Percentiles rank a stretch among this genome's conserved stretches.
Conservation (phyloP, 2,888 invertebrate species). For the Aphelenchoides bicaudatus region DNA sequence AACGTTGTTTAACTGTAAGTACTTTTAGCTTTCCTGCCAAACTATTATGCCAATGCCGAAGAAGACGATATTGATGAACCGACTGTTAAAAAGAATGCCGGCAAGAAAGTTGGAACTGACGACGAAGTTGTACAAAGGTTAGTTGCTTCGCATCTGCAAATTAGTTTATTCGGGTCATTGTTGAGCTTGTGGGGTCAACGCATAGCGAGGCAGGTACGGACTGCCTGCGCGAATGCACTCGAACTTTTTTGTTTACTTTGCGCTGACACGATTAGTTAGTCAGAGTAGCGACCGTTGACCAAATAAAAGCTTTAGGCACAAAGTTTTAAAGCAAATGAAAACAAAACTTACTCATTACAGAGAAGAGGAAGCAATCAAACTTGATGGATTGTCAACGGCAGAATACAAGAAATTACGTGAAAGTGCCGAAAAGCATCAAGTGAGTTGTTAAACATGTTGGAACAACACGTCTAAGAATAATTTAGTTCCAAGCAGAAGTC, state of each 20-base stretch:
- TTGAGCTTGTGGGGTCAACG: too few relatives aligned
- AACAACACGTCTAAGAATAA: too few relatives aligned
- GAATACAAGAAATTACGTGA: constrained; percentile 86
- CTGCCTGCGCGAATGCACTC: background rate
- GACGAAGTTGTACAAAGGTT: constrained; percentile 75
- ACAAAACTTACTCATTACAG: constrained; percentile 63
- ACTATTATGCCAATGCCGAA: constrained; percentile 26
- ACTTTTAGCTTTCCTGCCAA: constrained; percentile 24
- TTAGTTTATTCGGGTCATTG: too few relatives aligned
- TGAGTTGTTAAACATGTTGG: too few relatives aligned
- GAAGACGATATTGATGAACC: constrained; percentile 52
- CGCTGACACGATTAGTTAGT: background rate
- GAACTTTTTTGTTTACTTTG: constrained; percentile 6
- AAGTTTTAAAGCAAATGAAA: background rate
- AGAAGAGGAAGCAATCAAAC: constrained; percentile 91
- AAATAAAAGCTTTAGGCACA: background rate
- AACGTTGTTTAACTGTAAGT: background rate
- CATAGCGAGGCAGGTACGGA: too few relatives aligned
- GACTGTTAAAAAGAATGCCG: constrained; percentile 72
- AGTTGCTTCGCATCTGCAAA: too few relatives aligned
- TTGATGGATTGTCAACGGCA: constrained; percentile 88
- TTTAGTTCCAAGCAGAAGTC: constrained; percentile 95
- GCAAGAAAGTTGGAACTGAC: constrained; percentile 84
- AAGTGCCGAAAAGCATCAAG: constrained; percentile 70
- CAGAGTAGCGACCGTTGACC: background rate